Conservation (phyloP, 2,113 vertebrate genomes). For the Malurus alboscapulatus region DNA sequence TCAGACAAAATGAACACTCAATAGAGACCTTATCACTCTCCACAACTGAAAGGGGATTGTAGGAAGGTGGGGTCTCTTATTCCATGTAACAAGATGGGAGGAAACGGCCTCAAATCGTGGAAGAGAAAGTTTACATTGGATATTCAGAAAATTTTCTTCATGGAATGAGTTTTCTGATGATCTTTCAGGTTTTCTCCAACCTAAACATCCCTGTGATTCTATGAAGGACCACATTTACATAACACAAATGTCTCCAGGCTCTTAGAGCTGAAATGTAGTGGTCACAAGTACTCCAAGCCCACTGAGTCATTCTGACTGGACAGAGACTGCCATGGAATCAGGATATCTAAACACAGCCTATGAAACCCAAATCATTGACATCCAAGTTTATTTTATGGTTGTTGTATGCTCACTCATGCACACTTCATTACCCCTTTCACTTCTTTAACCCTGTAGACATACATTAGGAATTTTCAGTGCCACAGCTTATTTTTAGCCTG, state of each 20-base stretch:
- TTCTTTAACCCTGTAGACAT: background rate
- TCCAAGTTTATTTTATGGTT: background rate
- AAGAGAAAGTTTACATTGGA: background rate
- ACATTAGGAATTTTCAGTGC: background rate
- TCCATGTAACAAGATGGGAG: background rate
- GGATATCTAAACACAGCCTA: background rate
- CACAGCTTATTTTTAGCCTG: background rate
- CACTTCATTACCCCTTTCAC: background rate
- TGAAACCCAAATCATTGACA: background rate
- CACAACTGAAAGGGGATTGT: background rate
- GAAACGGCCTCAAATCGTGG: background rate
- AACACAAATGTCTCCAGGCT: background rate
- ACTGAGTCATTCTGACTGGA: background rate
- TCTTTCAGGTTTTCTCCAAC: background rate
- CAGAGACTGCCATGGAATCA: background rate
- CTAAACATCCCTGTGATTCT: rapidly evolving
- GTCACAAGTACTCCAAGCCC: background rate
- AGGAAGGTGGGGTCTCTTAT: background rate
- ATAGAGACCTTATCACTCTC: rapidly evolving
- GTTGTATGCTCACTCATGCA: background rate
- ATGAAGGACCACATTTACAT: background rate
- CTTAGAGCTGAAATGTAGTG: background rate
- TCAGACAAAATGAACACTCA: background rate
- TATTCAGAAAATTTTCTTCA: background rate
- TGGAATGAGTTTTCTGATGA: background rate